Evolutionary conservation across 2,113 vertebrate genomes (phyloP).

Genomic region (Leucoraja erinaceus): DNA sequence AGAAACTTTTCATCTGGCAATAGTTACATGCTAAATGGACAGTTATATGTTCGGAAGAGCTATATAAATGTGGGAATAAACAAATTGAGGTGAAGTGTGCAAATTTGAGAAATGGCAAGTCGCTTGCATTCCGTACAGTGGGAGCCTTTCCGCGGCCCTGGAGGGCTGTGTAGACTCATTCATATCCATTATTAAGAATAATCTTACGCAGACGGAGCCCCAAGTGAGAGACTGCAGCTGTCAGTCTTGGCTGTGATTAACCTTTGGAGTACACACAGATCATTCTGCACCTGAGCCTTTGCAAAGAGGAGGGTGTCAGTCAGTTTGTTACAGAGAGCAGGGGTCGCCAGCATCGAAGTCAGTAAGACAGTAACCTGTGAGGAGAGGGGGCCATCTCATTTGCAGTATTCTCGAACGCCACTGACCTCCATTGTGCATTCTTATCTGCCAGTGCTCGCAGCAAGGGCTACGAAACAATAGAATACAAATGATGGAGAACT

Average conservation of each 20-base stretch:
- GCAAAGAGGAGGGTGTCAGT: background rate
- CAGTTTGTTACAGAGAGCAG: conserved; percentile 1
- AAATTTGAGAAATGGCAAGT: background rate
- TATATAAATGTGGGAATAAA: too few species aligned
- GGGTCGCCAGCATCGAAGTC: background rate
- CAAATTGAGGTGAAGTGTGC: background rate
- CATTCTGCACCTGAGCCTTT: conserved; percentile 13
- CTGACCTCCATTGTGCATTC: background rate
- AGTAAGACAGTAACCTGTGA: background rate
- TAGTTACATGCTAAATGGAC: background rate
- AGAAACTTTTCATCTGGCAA: background rate
- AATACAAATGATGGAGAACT: background rate
- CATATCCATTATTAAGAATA: conserved; percentile 35
- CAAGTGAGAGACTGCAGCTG: conserved; percentile 37
- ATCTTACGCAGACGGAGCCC: conserved; percentile 6
- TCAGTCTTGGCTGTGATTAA: conserved; percentile 28
- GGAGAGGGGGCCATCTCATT: background rate
- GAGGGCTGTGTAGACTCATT: background rate
- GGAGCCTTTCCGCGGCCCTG: background rate
- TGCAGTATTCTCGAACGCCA: background rate
- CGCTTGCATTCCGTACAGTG: background rate
- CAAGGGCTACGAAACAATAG: background rate
- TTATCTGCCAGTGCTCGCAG: background rate
- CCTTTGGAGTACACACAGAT: background rate
- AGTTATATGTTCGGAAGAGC: background rate